phyloP scores from a whole-genome alignment of 2,888 invertebrate species.

The Apotomis betuletana region DNA sequence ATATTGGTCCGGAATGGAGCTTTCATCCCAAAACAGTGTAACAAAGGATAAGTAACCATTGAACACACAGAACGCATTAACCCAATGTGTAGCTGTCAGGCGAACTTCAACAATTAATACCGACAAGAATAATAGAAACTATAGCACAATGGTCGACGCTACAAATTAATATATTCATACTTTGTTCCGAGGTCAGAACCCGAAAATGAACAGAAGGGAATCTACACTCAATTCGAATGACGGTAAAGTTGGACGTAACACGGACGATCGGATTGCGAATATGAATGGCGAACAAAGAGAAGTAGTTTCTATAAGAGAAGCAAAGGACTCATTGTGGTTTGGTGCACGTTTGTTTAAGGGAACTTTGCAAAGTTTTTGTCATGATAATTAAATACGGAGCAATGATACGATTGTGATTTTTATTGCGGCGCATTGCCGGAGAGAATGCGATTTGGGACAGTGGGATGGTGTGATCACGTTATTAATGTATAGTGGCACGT shows the following conservation, averaged over 20 bases:
- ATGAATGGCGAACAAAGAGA: constrained; percentile 24
- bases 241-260: constrained; percentile 4
- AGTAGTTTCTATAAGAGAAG: constrained; percentile 42
- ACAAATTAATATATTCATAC: constrained; percentile 80
- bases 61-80: constrained; percentile 71
- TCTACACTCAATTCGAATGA: constrained; percentile 45
- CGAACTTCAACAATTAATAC: constrained; percentile 77
- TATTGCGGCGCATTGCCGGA: constrained; percentile 58
- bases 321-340: constrained; percentile 45
- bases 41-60: constrained; percentile 73
- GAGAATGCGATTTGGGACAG: constrained; percentile 67
- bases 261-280: constrained; percentile 22
- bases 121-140: constrained; percentile 76
- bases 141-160: constrained; percentile 69
- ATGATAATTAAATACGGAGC: constrained; percentile 57
- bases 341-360: constrained; percentile 31
- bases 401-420: constrained; percentile 64
- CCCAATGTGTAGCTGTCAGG: constrained; percentile 71
- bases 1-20: constrained; percentile 44
- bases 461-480: constrained; percentile 55
- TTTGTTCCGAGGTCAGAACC: constrained; percentile 64
- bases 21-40: constrained; percentile 69
- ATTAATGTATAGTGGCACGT: constrained; percentile 46
- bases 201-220: constrained; percentile 54
- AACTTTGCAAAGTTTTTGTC: constrained; percentile 57